Evolutionary conservation across 2,797 vertebrate genomes (phyloP).

Genomic region (Sandelia bainsii): DNA sequence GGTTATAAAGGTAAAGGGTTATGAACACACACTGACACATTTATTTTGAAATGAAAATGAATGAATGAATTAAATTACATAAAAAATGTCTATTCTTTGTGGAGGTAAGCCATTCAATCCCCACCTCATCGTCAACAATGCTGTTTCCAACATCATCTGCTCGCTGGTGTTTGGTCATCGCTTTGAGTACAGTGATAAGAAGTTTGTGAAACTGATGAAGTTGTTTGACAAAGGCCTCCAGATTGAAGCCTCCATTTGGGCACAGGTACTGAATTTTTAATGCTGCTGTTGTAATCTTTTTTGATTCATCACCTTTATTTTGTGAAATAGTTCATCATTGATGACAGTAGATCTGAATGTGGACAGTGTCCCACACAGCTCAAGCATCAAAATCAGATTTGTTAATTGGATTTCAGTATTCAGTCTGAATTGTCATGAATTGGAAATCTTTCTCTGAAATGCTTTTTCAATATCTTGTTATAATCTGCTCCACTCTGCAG

Average conservation of each 20-base stretch:
- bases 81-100: neutral
- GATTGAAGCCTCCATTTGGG: slow-evolving; percentile 33
- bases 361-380: too few relatives aligned
- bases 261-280: slow-evolving; percentile 35
- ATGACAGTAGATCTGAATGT: too few relatives aligned
- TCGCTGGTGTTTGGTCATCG: slow-evolving; percentile 80
- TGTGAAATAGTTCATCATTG: too few relatives aligned
- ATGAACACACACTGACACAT: neutral
- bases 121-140: slow-evolving; percentile 64
- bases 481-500: slow-evolving; percentile 25
- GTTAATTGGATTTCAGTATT: too few relatives aligned
- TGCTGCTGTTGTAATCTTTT: neutral
- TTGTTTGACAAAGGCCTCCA: accelerated
- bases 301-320: neutral
- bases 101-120: slow-evolving; percentile 81
- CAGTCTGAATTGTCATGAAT: too few relatives aligned
- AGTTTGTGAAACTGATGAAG: slow-evolving; percentile 30
- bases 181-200: slow-evolving; percentile 73
- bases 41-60: too few relatives aligned
- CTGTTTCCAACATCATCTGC: slow-evolving; percentile 82
- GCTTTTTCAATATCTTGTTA: too few relatives aligned
- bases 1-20: slow-evolving; percentile 20
- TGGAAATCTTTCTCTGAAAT: too few relatives aligned
- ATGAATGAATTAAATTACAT: too few relatives aligned
- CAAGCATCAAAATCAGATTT: too few relatives aligned